Base-by-base conservation (phyloP, 2,113 vertebrate species). In the Nothobranchius furzeri region DNA sequence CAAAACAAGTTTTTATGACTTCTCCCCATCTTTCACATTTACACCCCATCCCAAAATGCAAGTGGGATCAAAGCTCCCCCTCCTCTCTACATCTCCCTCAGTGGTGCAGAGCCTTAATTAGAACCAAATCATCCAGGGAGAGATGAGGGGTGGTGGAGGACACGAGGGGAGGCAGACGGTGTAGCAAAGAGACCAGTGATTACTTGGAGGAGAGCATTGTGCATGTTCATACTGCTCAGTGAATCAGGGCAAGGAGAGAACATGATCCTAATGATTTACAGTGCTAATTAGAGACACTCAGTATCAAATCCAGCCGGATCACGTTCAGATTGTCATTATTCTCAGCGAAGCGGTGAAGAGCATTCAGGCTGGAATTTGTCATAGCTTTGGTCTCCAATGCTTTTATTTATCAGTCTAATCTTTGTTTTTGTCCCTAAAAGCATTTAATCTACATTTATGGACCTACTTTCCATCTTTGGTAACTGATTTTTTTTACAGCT, bases 251-350 rank as follows among this genome's bases (percentile, higher is more conserved):
- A 12, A 80, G 76, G 57, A 73, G 63, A 66, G 70, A 85, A 60
- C 64, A 55, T 56, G 1, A 12, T 78, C 43, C 68, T 76, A 81
- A 83, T 75, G 79, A 79, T 64, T 81, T 60, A 57, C 79, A 56
- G 78, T 61, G 82, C 64, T 83, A 83, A 88, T 88, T 81, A 79
- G 79, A 79, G 1, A 58, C 11, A 36, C 71, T 57, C 25, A 55
- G 70, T 73, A 64, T 76, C 66, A 52, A n/a, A 77, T 53, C 50
- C 66, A 47, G 58, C 58, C 71, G 42, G 61, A 76, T 76, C 64
- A 30, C 6, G 25, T 62, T 61, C 82, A 42, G 66, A 58, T 61
- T 68, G 70, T 11, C 63, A 77, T 68, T 1, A 75, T 43, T 73
- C 73, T 68, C 49, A 45, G 17, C 14, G 52, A 47, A 68, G 54